Base-by-base conservation (phyloP, 2,888 invertebrate genomes). In the Drosophila lacicola region DNA sequence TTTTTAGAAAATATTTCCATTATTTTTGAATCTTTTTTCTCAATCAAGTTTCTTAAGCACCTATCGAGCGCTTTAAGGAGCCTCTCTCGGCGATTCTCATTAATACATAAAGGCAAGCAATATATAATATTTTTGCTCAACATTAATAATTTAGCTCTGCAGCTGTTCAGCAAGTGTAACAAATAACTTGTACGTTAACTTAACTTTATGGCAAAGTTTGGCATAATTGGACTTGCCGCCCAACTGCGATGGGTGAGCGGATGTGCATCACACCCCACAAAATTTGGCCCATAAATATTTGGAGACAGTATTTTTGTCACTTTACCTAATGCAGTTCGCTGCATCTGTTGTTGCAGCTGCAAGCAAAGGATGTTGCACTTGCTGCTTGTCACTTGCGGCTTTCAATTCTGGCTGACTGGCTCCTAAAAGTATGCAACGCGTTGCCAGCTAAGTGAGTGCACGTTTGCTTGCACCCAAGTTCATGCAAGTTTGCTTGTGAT, bases 261-360 rank as follows among this genome's bases (percentile, higher is more conserved):
- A 17, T 9, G 29, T 36, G n/a, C 10, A 3, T 5, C 3, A 14
- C 21, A 29, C 39, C 37, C 3, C 36, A 21, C 11, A 10, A 8
- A 14, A 70, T 66, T 70, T 60, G 45, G 65, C 51, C 63, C 55
- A 76, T 70, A 80, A 76, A 82, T 82, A 79, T 82, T 71, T 55
- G 66, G 64, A 66, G 51, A 50, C 61, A 78, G 51, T 68, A 73
- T 81, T 83, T 76, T 74, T 75, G 70, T 67, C 77, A 71, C 72
- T 80, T 70, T 67, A 80, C 69, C 63, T 63, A 70, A 74, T 69
- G 66, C 51, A 45, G 33, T 37, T 51, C 45, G 70, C 62, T 64
- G 60, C 10, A 45, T 14, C 19, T 39, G 42, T n/a, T 37, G 45
- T 41, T 46, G 47, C 5, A 33, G 53, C 19, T 60, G 57, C 50